A percentile compares a stretch with the other conserved stretches of the same genome.
Evolutionary conservation across 2,797 vertebrate genomes (phyloP).

Genomic region (Paguma larvata): DNA sequence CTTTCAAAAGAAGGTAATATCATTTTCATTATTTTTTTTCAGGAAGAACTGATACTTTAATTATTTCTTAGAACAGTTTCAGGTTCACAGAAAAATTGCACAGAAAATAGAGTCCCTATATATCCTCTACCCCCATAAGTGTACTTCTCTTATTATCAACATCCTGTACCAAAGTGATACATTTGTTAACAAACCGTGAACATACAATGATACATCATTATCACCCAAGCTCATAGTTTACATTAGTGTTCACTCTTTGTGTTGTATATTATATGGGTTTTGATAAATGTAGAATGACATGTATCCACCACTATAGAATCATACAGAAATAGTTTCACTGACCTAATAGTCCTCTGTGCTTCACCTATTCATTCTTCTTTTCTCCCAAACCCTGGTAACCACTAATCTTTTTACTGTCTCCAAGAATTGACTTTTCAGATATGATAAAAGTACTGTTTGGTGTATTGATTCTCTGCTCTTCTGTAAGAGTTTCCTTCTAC

Average conservation of each 20-base stretch:
- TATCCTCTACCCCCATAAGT: background rate
- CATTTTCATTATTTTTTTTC: background rate
- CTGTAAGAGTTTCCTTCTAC: slow-evolving; percentile 5
- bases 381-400: background rate
- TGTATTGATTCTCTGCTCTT: background rate
- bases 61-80: slow-evolving; percentile 2
- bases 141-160: background rate
- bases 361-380: background rate
- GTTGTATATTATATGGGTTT: background rate
- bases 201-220: background rate
- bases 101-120: background rate
- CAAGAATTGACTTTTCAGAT: slow-evolving; percentile 10
- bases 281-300: background rate
- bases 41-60: slow-evolving; percentile 45
- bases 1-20: slow-evolving; percentile 91
- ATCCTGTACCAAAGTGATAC: background rate
- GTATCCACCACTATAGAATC: background rate
- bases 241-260: background rate
- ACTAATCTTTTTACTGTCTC: background rate
- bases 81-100: background rate
- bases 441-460: background rate
- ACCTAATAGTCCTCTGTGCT: background rate
- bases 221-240: background rate
- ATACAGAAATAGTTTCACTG: background rate
- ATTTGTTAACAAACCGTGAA: background rate